These are phyloP conservation scores for Mesochorus sp. DNA, from an alignment of 2,888 invertebrate species.

Conservation along the genomic window DNA sequence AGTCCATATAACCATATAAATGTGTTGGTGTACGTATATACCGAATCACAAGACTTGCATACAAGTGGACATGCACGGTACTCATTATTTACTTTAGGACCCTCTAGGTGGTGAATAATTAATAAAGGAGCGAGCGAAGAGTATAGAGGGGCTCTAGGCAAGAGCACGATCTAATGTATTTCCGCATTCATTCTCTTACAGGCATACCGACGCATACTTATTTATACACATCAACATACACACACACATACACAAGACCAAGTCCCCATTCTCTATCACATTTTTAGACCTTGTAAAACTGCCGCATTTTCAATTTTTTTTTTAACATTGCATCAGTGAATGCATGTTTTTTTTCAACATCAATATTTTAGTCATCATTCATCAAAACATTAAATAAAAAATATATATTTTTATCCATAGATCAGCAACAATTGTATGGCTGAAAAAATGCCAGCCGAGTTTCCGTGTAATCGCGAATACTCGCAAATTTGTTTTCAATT, in stretches of 20 bases:
- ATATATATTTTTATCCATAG: no score
- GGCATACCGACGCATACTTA: neutral
- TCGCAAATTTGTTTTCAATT: conserved; percentile 44
- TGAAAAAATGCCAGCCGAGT: no score
- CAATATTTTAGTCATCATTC: no score
- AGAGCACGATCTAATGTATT: conserved; percentile 21
- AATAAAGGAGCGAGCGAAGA: conserved; percentile 61
- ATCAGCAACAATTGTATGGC: no score
- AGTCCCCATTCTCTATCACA: neutral
- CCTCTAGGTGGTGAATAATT: conserved; percentile 66
- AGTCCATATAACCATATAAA: conserved; percentile 5
- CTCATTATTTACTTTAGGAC: conserved; percentile 67
- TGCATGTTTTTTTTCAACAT: no score
- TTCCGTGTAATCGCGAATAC: neutral
- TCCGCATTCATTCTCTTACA: conserved; percentile 25
- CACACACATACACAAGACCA: neutral
- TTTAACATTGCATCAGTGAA: no score
- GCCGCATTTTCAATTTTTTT: neutral
- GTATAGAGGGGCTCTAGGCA: conserved; percentile 33
- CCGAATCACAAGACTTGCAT: conserved; percentile 30
- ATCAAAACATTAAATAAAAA: no score
- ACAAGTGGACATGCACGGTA: conserved; percentile 61
- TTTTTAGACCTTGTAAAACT: neutral
- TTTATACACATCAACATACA: no score
- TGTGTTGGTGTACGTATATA: conserved; percentile 36